Percentiles rank a stretch among this genome's conserved stretches.
Conservation (phyloP, 2,113 vertebrate genomes). For the Brachyhypopomus occidentalis region DNA sequence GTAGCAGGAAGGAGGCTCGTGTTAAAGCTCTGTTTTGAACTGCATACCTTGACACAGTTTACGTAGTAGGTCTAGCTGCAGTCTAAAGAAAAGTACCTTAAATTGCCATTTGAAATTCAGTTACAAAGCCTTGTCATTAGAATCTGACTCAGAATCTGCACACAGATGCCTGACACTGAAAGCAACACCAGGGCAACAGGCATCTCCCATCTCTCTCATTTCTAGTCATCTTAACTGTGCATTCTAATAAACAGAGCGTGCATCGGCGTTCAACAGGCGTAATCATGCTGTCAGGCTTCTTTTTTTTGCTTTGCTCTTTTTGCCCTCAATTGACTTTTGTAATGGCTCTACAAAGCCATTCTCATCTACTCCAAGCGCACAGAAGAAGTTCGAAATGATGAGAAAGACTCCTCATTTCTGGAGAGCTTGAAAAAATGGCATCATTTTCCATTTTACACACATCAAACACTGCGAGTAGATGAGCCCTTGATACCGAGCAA, state of each 20-base stretch:
- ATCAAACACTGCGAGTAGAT: slow-evolving; percentile 57
- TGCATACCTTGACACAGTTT: neutral
- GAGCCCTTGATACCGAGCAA: slow-evolving; percentile 36
- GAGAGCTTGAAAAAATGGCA: slow-evolving; percentile 40
- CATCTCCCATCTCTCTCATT: neutral
- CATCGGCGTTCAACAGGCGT: slow-evolving; percentile 47
- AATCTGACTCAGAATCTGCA: slow-evolving; percentile 2
- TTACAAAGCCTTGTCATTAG: neutral
- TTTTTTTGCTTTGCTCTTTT: neutral
- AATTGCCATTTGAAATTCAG: neutral
- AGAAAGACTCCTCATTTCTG: slow-evolving; percentile 45
- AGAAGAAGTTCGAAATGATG: slow-evolving; percentile 40
- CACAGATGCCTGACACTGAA: too few species aligned
- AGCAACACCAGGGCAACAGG: too few species aligned
- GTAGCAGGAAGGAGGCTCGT: slow-evolving; percentile 26
- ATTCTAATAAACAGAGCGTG: slow-evolving; percentile 9
- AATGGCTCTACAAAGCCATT: slow-evolving; percentile 49
- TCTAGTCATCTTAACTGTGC: slow-evolving; percentile 1
- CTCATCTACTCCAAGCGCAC: slow-evolving; percentile 50
- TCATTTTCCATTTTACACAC: slow-evolving; percentile 39
- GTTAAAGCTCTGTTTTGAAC: neutral
- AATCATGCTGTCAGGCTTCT: slow-evolving; percentile 54
- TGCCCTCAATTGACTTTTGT: slow-evolving; percentile 44
- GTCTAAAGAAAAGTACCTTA: slow-evolving; percentile 5
- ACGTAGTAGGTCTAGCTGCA: neutral